Base-by-base conservation (phyloP, 2,888 invertebrate species). In the Eristalis tenax region DNA sequence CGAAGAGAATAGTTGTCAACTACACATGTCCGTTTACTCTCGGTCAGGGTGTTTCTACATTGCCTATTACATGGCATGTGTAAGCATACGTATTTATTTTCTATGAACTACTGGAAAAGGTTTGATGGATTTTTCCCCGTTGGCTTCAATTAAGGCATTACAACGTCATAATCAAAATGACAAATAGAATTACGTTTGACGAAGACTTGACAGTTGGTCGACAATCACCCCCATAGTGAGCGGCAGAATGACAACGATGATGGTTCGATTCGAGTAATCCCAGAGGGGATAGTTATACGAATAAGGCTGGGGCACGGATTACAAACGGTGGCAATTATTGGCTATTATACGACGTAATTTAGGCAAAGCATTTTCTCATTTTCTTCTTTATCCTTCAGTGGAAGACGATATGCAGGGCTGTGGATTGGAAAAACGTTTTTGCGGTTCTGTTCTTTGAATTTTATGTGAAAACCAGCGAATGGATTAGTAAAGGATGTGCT, bases 131-230 rank as follows among this genome's bases (percentile, higher is more conserved):
- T 86, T 59, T 43, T 43, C 59, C 79, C 79, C 79, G 71, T 64
- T 83, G 87, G 90, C 92, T 91, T 92, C 92, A 92, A 92, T 92
- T 92, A 92, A 91, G 91, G 92, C 91, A 92, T 92, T 92, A 92
- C 92, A 92, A 92, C 91, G 92, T 92, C 92, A 92, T 92, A 92
- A 92, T 92, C 92, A 92, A 91, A 91, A 92, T 92, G 92, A 92
- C 92, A 92, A 92, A 92, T 92, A 92, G 91, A 92, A 92, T 92
- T 92, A 92, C 90, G 90, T 89, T 90, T 90, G 92, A 92, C 91
- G 91, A 90, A 90, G 90, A 92, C 89, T 89, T 91, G 91, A 90
- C 92, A 92, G 91, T 89, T 26, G 26, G 40, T 3, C 68, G 66
- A 26, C 22, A 61, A 28, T 40, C 32, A 59, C 64, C 40, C 40